Evolutionary conservation across 2,113 vertebrate species (phyloP).

Genomic region (Sceloporus tristichus): DNA sequence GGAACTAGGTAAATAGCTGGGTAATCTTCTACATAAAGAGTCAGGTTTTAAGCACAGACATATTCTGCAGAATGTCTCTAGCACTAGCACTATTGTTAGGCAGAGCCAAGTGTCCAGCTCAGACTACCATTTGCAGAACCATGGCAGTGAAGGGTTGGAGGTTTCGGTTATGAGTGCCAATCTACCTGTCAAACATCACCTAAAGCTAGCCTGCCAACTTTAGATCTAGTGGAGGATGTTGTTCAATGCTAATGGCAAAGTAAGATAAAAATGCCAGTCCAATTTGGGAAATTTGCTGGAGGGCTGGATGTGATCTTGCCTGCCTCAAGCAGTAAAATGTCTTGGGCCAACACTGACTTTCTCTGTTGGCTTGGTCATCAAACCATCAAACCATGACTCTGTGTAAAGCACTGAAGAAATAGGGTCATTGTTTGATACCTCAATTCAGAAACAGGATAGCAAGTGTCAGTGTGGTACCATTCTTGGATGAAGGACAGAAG

Average conservation of each 20-base stretch:
- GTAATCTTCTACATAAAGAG: conserved; percentile 8
- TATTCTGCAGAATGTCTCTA: not conserved
- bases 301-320: no score
- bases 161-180: not conserved
- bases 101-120: not conserved
- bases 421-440: not conserved
- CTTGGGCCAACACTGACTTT: not conserved
- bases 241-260: not conserved
- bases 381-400: not conserved
- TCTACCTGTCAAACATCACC: not conserved
- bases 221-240: not conserved
- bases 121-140: not conserved
- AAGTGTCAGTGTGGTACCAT: not conserved
- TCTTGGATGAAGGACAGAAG: fast-evolving
- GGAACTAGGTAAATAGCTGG: not conserved
- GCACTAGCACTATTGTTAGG: not conserved
- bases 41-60: not conserved
- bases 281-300: not conserved
- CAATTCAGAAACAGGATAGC: not conserved
- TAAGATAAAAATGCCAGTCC: not conserved
- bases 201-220: not conserved
- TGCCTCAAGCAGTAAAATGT: not conserved
- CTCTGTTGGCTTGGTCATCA: not conserved
- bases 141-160: not conserved
- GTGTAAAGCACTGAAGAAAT: not conserved